Evolutionary conservation across 2,113 vertebrate species (phyloP), one percentile per base, ranked within the genome.

Genomic region (Seriola aureovittata): DNA sequence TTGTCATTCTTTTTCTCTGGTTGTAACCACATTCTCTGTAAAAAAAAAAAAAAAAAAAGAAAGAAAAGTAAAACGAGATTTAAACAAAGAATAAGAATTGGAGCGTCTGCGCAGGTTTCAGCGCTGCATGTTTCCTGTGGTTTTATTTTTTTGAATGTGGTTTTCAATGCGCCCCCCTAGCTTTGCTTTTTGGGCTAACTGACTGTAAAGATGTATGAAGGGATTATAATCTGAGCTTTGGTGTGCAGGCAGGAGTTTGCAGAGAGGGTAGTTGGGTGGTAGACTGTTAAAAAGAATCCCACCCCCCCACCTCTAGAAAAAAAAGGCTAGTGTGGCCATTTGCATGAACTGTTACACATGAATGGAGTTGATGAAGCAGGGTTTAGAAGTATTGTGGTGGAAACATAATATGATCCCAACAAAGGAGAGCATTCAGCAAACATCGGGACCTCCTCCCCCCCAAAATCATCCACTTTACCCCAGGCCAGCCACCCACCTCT

Each of bases 321-420:
- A 92, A 93, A 91, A 90, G 89, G 87, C 94, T 55, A 84, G 81
- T 88, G 86, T 57, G 75, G 78, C 84, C 90, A 95, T 96, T 96
- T 96, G 94, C 95, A 96, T 95, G 91, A 94, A 95, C 93, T 95
- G 94, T 96, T 95, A 87, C 92, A 94, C 89, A 92, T 96, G 94
- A 96, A 95, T 95, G 93, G 94, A 93, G 93, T 91, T 94, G 94
- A 96, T 95, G 94, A 94, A 92, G 94, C 93, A 92, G 90, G 91
- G 90, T 91, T 92, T 91, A 88, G 91, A 85, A 93, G 94, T 94
- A 94, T 95, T 95, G 95, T 96, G 93, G 90, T 94, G 93, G 93
- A 94, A 95, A 95, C 95, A 94, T 94, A 94, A 95, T 94, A 94
- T 94, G 90, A 94, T 91, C 88, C 85, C 88, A 93, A 95, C 95